phyloP scores from a whole-genome alignment of 1,140 invertebrate genomes.

The Cheumatopsyche charites region DNA sequence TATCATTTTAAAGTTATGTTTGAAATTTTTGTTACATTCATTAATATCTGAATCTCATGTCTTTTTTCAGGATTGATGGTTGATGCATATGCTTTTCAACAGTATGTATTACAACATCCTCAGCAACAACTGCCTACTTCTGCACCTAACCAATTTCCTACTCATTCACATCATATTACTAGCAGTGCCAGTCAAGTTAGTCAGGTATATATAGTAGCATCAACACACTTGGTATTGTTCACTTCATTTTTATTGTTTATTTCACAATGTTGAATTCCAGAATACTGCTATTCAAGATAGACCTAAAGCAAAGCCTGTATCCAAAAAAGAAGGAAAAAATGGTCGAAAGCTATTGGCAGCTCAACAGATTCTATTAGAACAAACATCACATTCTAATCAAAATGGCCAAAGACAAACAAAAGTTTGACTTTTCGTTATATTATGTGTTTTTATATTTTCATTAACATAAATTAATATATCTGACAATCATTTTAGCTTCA shows the following conservation, averaged over 20 bases:
- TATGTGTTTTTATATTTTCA: not conserved
- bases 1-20: not conserved
- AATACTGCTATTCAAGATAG: conserved; percentile 79
- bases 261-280: conserved; percentile 52
- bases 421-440: not conserved
- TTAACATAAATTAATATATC: not conserved
- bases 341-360: conserved; percentile 53
- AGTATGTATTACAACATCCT: conserved; percentile 34
- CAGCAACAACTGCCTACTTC: conserved; percentile 43
- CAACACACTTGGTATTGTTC: too few species aligned
- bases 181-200: conserved; percentile 54
- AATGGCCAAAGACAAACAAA: conserved; percentile 22
- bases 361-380: conserved; percentile 47
- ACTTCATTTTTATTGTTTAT: too few species aligned
- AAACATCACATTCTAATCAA: conserved; percentile 22
- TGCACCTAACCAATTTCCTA: conserved; percentile 44
- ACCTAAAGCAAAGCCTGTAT: conserved; percentile 78
- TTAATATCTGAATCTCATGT: too few species aligned
- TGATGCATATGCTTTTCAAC: conserved; percentile 43
- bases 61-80: conserved; percentile 32
- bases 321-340: conserved; percentile 76
- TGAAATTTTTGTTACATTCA: too few species aligned
- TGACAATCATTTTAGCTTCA: not conserved
- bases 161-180: conserved; percentile 47
- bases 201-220: conserved; percentile 51